phyloP scores from a whole-genome alignment of 2,888 invertebrate species.

The Phyto melanocephala region DNA sequence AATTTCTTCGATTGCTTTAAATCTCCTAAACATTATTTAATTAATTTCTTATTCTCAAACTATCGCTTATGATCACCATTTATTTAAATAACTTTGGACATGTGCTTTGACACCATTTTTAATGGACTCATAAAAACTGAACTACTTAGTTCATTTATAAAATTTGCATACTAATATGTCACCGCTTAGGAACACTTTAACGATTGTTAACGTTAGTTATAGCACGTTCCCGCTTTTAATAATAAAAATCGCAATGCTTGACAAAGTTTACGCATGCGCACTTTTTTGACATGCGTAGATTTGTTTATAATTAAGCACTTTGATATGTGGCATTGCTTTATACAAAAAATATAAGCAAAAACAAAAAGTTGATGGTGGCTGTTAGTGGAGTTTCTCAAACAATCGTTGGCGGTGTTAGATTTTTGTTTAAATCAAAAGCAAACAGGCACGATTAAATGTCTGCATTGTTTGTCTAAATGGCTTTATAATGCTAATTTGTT shows the following conservation, averaged over 20 bases:
- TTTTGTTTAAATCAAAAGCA: not conserved
- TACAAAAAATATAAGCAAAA: not conserved
- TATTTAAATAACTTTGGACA: not conserved
- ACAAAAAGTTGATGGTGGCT: not conserved
- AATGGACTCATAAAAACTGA: not conserved
- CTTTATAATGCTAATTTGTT: conserved; percentile 46
- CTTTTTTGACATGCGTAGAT: not conserved
- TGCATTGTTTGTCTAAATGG: conserved; percentile 28
- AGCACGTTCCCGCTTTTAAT: not conserved
- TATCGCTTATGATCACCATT: not conserved
- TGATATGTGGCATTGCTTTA: not conserved
- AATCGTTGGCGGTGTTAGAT: not conserved
- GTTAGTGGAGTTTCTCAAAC: too few relatives aligned
- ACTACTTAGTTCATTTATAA: not conserved
- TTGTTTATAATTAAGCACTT: conserved; percentile 6
- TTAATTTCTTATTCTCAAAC: too few relatives aligned
- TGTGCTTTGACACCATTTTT: not conserved
- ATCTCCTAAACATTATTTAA: too few relatives aligned
- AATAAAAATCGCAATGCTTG: not conserved
- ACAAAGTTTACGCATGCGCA: not conserved
- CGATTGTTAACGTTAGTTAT: too few relatives aligned
- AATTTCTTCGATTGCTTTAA: too few relatives aligned
- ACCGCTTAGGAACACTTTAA: not conserved
- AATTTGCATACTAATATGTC: conserved; percentile 18
- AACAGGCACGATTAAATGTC: conserved; percentile 6